Base-by-base conservation (phyloP, 2,888 invertebrate genomes). In the Tetrapedia diversipes region DNA sequence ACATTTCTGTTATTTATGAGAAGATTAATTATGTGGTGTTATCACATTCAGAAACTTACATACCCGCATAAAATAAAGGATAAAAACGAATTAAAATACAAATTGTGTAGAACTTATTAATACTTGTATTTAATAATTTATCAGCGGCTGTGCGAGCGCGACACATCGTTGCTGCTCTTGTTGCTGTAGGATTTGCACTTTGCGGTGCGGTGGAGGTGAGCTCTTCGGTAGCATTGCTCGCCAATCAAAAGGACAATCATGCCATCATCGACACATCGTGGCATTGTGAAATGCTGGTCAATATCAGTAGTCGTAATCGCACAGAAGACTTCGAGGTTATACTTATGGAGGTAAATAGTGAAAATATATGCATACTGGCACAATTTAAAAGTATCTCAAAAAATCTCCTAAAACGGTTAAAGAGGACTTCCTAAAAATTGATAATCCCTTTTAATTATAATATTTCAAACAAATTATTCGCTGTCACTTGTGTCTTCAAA, bases 191-290 rank as follows among this genome's bases (percentile, higher is more conserved):
- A 14, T 93, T 94, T 79, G 93, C 93, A 19, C 87, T 94, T n/a
- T 93, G 93, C 73, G 94, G 94, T 1, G 91, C 94, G 16, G 93
- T 94, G 6, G 93, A 94, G 84, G 93, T 93, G 77, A 93, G 93
- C 73, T 93, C 94, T 14, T 93, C 93, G 2, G 94, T 94, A 1
- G 93, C 94, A 22, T 87, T 94, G 56, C 90, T 93, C 43, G 93
- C 93, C 1, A 93, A 93, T 84, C 91, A 91, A 67, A 84, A 88
- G 59, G 91, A 91, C 79, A 91, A 91, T 75, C 90, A 91, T 88
- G 91, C 90, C 14, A 90, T 90, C 77, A 91, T 91, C 80, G 91
- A 91, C 67, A 91, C 91, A 1, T 91, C 91, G 19, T 91, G 91
- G 91, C 91, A 91, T 70, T 91, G 91, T 63, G 90, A 91, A 77